A percentile compares a stretch with the other conserved stretches of the same genome.
These are phyloP conservation scores for Zoroaster sp. DNA, from an alignment of 53 echinoderm and acorn worm species.

Conservation along the genomic window DNA sequence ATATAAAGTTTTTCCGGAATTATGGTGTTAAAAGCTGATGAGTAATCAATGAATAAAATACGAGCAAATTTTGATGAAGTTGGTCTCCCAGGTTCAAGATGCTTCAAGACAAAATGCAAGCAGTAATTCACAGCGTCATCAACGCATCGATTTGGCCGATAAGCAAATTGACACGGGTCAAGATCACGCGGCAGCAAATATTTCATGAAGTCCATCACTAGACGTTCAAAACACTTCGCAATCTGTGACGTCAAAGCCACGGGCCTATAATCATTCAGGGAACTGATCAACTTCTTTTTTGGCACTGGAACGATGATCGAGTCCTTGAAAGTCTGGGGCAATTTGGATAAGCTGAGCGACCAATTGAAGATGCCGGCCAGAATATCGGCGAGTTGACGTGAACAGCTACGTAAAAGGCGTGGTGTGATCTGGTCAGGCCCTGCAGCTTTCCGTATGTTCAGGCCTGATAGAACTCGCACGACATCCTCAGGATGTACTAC, in stretches of 20 bases:
- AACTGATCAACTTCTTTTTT: conserved; percentile 45
- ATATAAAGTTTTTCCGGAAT: conserved; percentile 22
- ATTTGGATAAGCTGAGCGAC: background rate
- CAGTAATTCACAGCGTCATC: conserved; percentile 46
- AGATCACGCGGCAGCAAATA: conserved; percentile 15
- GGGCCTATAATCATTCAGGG: conserved; percentile 29
- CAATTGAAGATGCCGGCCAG: conserved; percentile 38
- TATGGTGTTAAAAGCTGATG: conserved; percentile 49
- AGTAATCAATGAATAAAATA: conserved; percentile 46
- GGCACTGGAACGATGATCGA: conserved; percentile 50
- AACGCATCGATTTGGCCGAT: conserved; percentile 22
- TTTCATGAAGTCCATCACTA: conserved; percentile 30
- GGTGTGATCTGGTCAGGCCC: conserved; percentile 52
- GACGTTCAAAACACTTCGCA: conserved; percentile 32
- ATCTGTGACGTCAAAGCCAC: conserved; percentile 22
- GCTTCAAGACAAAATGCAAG: conserved; percentile 9
- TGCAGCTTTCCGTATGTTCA: conserved; percentile 36
- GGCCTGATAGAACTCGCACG: background rate
- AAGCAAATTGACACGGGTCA: conserved; percentile 18
- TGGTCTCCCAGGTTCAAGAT: conserved; percentile 1
- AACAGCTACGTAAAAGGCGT: conserved; percentile 25
- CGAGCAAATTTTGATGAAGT: conserved; percentile 22
- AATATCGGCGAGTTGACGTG: conserved; percentile 7
- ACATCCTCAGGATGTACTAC: background rate
- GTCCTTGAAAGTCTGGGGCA: conserved; percentile 35